Conservation (phyloP, 1,140 invertebrate genomes). For the Drosophila tropicalis region DNA sequence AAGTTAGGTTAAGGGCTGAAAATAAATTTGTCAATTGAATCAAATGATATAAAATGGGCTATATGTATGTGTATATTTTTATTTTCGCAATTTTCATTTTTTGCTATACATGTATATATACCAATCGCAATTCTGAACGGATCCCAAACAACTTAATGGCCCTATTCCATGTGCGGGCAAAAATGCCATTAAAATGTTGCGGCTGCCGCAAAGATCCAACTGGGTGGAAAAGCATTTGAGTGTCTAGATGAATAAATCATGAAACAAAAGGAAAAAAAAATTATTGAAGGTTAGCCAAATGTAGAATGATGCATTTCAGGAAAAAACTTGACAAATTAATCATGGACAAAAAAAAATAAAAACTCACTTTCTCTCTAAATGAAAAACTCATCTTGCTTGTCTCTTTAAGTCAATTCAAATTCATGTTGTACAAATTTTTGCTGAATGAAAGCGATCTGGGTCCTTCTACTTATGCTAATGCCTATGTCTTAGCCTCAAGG, state of each 20-base stretch:
- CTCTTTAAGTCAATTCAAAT: constrained; percentile 9
- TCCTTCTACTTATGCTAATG: constrained; percentile 17
- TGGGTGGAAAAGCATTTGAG: constrained; percentile 56
- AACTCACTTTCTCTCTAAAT: neutral
- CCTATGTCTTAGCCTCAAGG: constrained; percentile 10
- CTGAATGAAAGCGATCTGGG: neutral
- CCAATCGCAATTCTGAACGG: constrained; percentile 5
- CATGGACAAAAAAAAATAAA: neutral
- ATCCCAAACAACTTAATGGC: constrained; percentile 35
- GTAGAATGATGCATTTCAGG: neutral
- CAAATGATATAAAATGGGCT: constrained; percentile 27
- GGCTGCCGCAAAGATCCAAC: constrained; percentile 55
- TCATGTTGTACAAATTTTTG: constrained; percentile 4
- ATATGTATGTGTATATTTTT: constrained; percentile 6
- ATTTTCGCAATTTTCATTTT: constrained; percentile 28
- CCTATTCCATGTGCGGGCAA: constrained; percentile 43
- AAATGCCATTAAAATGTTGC: constrained; percentile 71
- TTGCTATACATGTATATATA: constrained; percentile 18
- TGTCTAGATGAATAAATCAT: constrained; percentile 73
- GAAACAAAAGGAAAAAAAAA: constrained; percentile 58
- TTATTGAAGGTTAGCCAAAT: constrained; percentile 61
- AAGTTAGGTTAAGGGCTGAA: neutral
- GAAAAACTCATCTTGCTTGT: neutral
- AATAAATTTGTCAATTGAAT: constrained; percentile 49
- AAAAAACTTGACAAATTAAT: constrained; percentile 14